Conservation (phyloP, 2,888 invertebrate genomes). For the Chaitophorus viminalis region DNA sequence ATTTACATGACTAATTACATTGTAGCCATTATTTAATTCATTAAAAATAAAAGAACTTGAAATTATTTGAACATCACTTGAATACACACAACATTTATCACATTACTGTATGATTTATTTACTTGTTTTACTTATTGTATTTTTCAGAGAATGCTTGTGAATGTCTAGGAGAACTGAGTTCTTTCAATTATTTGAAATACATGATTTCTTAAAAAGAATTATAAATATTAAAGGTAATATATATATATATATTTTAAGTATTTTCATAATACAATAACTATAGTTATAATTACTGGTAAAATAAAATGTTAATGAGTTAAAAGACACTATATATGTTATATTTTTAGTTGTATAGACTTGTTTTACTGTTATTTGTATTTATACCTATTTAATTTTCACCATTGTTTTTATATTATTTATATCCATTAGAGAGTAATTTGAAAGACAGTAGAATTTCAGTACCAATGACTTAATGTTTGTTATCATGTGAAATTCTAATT, state of each 20-base stretch:
- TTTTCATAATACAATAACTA: background rate
- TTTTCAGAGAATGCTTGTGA: conserved; percentile 43
- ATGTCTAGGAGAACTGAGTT: conserved; percentile 44
- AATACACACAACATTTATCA: too few species aligned
- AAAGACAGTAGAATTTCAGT: background rate
- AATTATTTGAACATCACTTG: too few species aligned
- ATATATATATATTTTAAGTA: background rate
- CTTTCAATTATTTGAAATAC: conserved; percentile 40
- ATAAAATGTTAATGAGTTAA: background rate
- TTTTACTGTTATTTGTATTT: conserved; percentile 10
- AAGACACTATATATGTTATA: background rate
- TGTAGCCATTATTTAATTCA: too few species aligned
- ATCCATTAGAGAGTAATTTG: background rate
- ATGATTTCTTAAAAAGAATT: conserved; percentile 15
- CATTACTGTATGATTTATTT: background rate
- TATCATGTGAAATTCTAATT: background rate
- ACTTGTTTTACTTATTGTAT: background rate
- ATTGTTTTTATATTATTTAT: background rate
- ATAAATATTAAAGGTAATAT: background rate
- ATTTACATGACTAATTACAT: too few species aligned
- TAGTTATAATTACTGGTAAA: background rate
- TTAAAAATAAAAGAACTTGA: too few species aligned
- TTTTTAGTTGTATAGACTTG: background rate
- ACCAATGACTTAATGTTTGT: background rate
- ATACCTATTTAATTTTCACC: conserved; percentile 12